Base-by-base conservation (phyloP, 2,888 invertebrate species). In the Xylocampa areola region DNA sequence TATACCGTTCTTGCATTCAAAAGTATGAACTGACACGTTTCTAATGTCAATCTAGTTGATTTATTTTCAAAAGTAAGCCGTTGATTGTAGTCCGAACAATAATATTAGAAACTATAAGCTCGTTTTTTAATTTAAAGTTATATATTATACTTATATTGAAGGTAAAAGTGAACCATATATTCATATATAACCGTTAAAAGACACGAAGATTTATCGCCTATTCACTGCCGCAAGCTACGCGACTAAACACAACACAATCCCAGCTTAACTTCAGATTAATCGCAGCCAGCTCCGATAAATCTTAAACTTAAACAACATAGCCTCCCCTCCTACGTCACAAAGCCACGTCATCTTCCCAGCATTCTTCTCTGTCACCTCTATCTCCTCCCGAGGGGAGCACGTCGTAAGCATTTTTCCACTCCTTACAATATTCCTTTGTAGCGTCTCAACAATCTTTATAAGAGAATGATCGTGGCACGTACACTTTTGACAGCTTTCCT, bases 401-500 rank as follows among this genome's bases (percentile, higher is more conserved):
- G 65, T 61, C 54, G 27, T 45, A 8, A 43, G 17, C 68, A 61
- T 65, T 67, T 55, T 43, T 65, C 49, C 41, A 50, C 49, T 67
- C 45, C 41, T 61, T 65, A 65, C 65, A 65, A 67, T 55, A 65
- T 61, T 39, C 60, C 32, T 61, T 64, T 67, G 65, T 67, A 67
- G 25, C 62, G 49, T 61, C 45, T 55, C 65, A 47, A 66, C 68
- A 67, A 62, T 67, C 45, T 66, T 55, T 67, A 67, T 61, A 36
- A 30, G 48, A 67, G 55, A 67, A 47, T 62, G 55, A 66, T 66
- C 65, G 62, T 30, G 37, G 47, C 65, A 66, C 65, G 65, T 66
- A 66, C 68, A 43, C 36, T 66, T 66, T 66, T 66, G 65, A 66
- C 65, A 66, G 65, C 65, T 50, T 67, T 37, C 35, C 68, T 50